Conservation (phyloP, 2,888 invertebrate species). For the Cheilosia soror region DNA sequence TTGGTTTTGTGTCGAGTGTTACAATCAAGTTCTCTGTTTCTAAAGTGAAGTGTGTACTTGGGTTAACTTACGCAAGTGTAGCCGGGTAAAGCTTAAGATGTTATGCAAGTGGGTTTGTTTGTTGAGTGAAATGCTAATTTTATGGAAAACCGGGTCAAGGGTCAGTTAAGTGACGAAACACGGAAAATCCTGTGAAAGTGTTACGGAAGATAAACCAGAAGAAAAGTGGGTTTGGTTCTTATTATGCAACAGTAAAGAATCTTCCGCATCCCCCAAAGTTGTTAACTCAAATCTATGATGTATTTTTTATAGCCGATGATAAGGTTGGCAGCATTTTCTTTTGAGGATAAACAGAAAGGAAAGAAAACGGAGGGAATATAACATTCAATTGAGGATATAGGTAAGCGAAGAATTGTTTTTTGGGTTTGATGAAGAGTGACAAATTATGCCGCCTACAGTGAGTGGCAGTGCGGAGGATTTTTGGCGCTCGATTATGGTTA, state of each 20-base stretch:
- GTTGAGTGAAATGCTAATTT: constrained; percentile 30
- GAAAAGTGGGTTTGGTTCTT: constrained; percentile 16
- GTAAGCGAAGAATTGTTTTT: neutral
- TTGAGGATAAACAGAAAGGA: neutral
- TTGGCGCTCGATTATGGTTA: constrained; percentile 34
- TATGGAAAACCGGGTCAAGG: constrained; percentile 55
- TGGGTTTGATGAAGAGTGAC: neutral
- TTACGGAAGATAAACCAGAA: constrained; percentile 1
- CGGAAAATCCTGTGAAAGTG: constrained; percentile 11
- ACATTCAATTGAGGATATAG: constrained; percentile 2
- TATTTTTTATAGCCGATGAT: neutral
- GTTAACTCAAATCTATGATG: neutral
- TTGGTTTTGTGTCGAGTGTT: neutral
- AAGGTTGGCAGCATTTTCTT: neutral
- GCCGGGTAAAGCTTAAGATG: constrained; percentile 25
- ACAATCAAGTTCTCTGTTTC: constrained; percentile 1
- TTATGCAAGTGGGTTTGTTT: constrained; percentile 52
- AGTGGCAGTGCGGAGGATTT: neutral
- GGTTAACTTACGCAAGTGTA: constrained; percentile 16
- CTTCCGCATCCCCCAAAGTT: neutral
- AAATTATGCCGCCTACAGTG: neutral
- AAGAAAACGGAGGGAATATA: neutral
- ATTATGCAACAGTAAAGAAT: constrained; percentile 47
- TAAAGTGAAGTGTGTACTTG: constrained; percentile 39
- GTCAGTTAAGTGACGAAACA: constrained; percentile 42